phyloP scores from a whole-genome alignment of 2,888 invertebrate genomes.

The Holacanthella duospinosa region DNA sequence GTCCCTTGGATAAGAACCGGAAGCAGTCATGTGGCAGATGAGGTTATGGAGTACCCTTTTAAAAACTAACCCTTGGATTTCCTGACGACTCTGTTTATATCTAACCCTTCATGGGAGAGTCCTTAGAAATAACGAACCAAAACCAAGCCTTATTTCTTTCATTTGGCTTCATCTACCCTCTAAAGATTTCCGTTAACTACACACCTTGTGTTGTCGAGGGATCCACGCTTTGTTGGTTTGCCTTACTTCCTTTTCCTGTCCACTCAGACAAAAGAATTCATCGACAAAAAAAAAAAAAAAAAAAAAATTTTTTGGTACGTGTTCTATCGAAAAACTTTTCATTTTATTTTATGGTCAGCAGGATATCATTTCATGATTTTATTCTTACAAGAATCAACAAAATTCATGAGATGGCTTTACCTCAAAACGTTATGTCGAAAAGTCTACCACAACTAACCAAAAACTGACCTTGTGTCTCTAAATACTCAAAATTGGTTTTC shows the following conservation, averaged over 20 bases:
- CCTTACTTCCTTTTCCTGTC: conserved; percentile 4
- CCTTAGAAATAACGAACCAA: not conserved
- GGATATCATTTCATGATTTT: not conserved
- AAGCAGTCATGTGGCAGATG: conserved; percentile 6
- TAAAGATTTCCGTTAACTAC: not conserved
- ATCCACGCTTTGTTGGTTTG: conserved; percentile 3
- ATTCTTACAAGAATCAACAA: not conserved
- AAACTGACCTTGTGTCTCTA: too few species aligned
- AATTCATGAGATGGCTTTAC: conserved; percentile 1
- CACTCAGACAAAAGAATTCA: not conserved
- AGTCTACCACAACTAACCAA: too few species aligned
- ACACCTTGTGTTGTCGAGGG: not conserved
- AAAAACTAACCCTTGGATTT: not conserved
- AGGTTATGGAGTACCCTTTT: not conserved
- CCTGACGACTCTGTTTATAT: too few species aligned
- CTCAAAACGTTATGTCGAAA: too few species aligned
- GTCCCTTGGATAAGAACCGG: not conserved
- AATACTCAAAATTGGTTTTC: too few species aligned
- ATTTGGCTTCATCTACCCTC: not conserved
- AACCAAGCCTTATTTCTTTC: not conserved
- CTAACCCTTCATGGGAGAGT: too few species aligned
- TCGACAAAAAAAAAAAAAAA: not conserved
- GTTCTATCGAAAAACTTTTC: not conserved
- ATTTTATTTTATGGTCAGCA: conserved; percentile 2
- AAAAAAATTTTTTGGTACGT: not conserved